These are phyloP conservation scores for Anthonomus grandis DNA, from an alignment of 1,140 invertebrate species.

Conservation along the genomic window DNA sequence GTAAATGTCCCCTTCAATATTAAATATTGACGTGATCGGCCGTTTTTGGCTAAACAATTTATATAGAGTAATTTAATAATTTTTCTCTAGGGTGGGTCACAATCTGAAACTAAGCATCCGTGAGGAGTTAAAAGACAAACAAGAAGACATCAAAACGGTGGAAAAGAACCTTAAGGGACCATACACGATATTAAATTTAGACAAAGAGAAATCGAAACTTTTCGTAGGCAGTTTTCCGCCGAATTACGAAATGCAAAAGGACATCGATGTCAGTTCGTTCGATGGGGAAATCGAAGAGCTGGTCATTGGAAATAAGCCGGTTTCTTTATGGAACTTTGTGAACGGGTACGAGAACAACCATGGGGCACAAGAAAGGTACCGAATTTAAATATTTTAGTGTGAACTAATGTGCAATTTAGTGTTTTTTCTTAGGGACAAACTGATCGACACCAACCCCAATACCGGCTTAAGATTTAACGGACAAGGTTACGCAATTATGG, in stretches of 20 bases:
- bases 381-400: background rate
- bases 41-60: too few species aligned
- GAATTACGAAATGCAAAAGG: constrained; percentile 64
- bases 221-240: constrained; percentile 86
- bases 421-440: constrained; percentile 60
- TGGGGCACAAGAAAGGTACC: constrained; percentile 68
- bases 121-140: constrained; percentile 55
- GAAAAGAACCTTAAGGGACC: constrained; percentile 65
- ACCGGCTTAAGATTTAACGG: constrained; percentile 84
- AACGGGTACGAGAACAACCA: constrained; percentile 72
- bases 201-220: constrained; percentile 78
- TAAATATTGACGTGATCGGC: too few species aligned
- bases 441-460: constrained; percentile 59
- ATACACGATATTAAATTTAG: constrained; percentile 82
- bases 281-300: constrained; percentile 89
- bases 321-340: constrained; percentile 93
- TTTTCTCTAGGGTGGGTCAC: constrained; percentile 70
- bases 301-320: constrained; percentile 78
- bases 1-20: too few species aligned
- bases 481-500: constrained; percentile 74
- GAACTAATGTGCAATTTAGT: constrained; percentile 11
- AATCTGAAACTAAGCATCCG: constrained; percentile 77
- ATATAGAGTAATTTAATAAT: too few species aligned
- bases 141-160: constrained; percentile 54
- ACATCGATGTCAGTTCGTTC: constrained; percentile 70